A percentile compares a stretch with the other conserved stretches of the same genome.
Conservation (phyloP, 2,113 vertebrate genomes). For the Piaya cayana region DNA sequence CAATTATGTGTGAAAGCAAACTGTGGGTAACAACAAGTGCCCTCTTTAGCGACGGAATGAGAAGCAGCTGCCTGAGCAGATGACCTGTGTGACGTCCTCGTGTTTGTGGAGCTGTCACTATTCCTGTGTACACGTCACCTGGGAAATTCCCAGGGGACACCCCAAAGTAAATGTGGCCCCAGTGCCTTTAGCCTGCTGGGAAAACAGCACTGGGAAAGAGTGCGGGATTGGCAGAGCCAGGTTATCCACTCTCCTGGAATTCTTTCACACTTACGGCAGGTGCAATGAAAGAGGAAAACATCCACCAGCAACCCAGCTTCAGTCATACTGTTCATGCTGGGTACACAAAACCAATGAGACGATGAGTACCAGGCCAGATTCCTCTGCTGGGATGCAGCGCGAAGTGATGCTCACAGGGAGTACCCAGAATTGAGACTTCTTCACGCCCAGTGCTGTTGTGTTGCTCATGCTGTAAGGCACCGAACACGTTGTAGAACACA, state of each 20-base stretch:
- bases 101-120: background rate
- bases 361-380: background rate
- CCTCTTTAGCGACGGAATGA: background rate
- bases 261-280: background rate
- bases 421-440: background rate
- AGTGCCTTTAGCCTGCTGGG: background rate
- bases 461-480: background rate
- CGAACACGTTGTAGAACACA: background rate
- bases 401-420: background rate
- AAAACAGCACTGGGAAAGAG: background rate
- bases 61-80: background rate
- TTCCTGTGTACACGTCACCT: background rate
- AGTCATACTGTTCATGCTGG: background rate
- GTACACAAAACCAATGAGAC: background rate
- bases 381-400: background rate
- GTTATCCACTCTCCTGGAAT: background rate
- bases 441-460: accelerated
- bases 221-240: background rate
- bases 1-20: background rate
- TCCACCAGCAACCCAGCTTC: background rate
- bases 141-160: background rate
- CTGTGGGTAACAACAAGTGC: background rate
- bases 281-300: background rate
- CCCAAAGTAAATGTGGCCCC: too few species aligned
- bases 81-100: accelerated